These are phyloP conservation scores for Sipha maydis DNA, from an alignment of 2,888 invertebrate genomes.

Conservation along the genomic window DNA sequence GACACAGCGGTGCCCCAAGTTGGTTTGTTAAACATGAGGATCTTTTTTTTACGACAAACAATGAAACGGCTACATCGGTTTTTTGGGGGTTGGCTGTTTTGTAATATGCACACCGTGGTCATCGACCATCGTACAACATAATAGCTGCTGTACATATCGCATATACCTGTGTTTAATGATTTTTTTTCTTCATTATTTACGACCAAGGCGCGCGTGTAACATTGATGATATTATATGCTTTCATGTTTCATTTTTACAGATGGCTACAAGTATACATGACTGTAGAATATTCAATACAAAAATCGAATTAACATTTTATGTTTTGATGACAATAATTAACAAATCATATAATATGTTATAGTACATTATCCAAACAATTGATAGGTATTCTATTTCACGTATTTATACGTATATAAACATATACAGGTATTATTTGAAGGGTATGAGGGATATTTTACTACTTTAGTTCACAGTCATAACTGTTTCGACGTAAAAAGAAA, in stretches of 20 bases:
- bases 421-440: no score
- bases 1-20: conserved; percentile 60
- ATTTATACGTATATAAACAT: no score
- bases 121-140: not conserved
- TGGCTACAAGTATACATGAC: not conserved
- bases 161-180: not conserved
- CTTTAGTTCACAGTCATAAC: no score
- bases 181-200: not conserved
- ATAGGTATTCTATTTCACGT: no score
- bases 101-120: conserved; percentile 4
- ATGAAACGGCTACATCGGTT: conserved; percentile 22
- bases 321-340: not conserved
- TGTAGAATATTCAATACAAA: not conserved
- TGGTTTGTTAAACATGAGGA: conserved; percentile 54
- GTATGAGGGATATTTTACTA: no score
- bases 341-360: no score
- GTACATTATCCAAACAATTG: no score
- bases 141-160: not conserved
- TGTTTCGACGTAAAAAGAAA: no score
- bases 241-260: not conserved
- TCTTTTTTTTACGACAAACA: conserved; percentile 45
- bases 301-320: not conserved
- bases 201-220: not conserved
- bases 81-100: conserved; percentile 21
- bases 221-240: not conserved